Evolutionary conservation across 2,113 vertebrate species (phyloP), one percentile per base, ranked within the genome.

Genomic region (Casuarius casuarius): DNA sequence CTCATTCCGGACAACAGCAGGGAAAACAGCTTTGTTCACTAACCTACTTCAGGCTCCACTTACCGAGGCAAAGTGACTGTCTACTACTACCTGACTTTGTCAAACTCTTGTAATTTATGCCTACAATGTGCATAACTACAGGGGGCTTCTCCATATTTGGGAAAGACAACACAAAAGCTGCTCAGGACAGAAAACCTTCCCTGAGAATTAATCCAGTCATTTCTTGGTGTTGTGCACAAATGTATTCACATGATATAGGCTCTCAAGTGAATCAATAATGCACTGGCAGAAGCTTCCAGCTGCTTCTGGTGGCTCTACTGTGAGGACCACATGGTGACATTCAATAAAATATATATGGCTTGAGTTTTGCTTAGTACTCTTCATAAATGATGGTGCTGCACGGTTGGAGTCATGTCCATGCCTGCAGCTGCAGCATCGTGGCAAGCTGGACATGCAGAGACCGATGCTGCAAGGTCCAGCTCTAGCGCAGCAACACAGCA

Each of bases 401-500:
- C 3, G 48, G 54, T 84, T 35, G 70, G 23, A 68, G 67, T 63
- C 71, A 46, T 2, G 11, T 76, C 66, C 10, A 40, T 46, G 66
- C 59, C 58, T 7, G 21, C 0, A 3, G 38, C 49, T 71, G 79
- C 33, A 35, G 78, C 70, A 25, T 29, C 8, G 0, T 1, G 1
- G 44, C 0, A 33, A 66, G 75, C 31, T 48, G 56, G 29, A 23
- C 0, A 0, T 2, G 28, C 62, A n/a, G 75, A 51, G 58, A 49
- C 38, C 3, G 0, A 16, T 13, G 75, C 71, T 72, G 67, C 13
- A 6, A 66, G 0, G 8, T 51, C 54, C 2, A 20, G 51, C 19
- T 52, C 70, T 33, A 8, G 44, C 1, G 3, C 65, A 51, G 26
- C 0, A 1, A 51, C 0, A 10, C 3, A 0, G 29, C 5, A 48